Percentiles rank a stretch among this genome's conserved stretches.
Conservation (phyloP, 2,888 invertebrate species). For the Pecten maximus region DNA sequence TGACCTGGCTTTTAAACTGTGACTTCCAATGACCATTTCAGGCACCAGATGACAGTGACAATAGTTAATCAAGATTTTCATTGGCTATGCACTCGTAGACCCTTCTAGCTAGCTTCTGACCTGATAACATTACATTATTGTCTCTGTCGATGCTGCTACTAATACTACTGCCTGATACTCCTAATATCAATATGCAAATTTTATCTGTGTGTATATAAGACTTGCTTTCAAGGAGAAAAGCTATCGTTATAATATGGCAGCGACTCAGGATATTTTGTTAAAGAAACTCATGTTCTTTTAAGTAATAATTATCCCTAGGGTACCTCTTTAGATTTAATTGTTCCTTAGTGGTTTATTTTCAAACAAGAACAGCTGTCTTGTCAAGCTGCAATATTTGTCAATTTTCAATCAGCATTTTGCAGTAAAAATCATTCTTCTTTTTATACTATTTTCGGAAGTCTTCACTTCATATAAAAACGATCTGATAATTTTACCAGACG, state of each 20-base stretch:
- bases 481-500: not conserved
- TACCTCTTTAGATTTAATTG: not conserved
- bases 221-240: not conserved
- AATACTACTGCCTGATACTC: not conserved
- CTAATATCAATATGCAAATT: not conserved
- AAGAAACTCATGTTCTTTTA: not conserved
- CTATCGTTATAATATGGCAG: not conserved
- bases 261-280: not conserved
- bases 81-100: slow-evolving; percentile 12
- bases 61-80: not conserved
- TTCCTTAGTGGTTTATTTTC: not conserved
- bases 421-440: not conserved
- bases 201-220: not conserved
- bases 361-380: not conserved
- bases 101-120: not conserved
- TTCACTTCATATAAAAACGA: not conserved
- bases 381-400: not conserved
- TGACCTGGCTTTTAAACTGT: slow-evolving; percentile 35
- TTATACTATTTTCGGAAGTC: not conserved
- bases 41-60: slow-evolving; percentile 23
- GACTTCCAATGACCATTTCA: slow-evolving; percentile 7
- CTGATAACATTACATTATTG: not conserved
- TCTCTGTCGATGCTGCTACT: not conserved
- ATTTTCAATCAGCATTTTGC: not conserved
- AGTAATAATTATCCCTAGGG: not conserved